A percentile compares a stretch with the other conserved stretches of the same genome.
Evolutionary conservation across 2,888 invertebrate genomes (phyloP).

Genomic region (Spilosoma lubricipeda): DNA sequence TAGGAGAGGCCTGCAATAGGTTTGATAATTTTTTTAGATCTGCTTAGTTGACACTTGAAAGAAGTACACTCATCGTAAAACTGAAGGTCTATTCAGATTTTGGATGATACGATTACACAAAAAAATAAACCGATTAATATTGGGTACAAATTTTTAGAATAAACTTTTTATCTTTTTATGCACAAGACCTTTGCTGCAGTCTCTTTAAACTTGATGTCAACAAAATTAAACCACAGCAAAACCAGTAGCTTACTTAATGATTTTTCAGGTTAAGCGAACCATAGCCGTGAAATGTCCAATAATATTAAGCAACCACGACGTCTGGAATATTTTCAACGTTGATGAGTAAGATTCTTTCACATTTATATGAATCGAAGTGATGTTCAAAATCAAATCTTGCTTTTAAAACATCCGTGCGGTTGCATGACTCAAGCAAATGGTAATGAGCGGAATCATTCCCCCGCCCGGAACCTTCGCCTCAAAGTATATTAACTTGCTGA

Average conservation of each 20-base stretch:
- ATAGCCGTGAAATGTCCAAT: constrained; percentile 76
- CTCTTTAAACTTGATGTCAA: neutral
- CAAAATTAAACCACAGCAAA: neutral
- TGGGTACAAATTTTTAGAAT: neutral
- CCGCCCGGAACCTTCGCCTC: neutral
- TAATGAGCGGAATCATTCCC: neutral
- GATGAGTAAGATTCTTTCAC: constrained; percentile 67
- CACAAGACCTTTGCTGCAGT: neutral
- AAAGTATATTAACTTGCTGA: neutral
- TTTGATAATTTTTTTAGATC: no score
- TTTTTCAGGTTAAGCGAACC: constrained; percentile 75
- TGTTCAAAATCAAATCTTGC: neutral
- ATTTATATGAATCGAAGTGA: neutral
- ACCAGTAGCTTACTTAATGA: neutral
- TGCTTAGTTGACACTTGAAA: neutral
- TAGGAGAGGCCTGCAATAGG: no score
- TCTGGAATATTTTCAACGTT: constrained; percentile 80
- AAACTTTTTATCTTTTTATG: neutral
- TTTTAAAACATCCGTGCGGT: neutral
- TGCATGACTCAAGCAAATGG: no score
- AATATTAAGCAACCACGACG: constrained; percentile 79
- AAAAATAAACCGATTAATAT: no score
- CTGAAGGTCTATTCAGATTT: neutral
- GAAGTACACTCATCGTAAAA: neutral
- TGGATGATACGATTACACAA: no score